Evolutionary conservation across 92 coral and sea anemone species (phyloP).

Genomic region (Phymanthus crucifer): DNA sequence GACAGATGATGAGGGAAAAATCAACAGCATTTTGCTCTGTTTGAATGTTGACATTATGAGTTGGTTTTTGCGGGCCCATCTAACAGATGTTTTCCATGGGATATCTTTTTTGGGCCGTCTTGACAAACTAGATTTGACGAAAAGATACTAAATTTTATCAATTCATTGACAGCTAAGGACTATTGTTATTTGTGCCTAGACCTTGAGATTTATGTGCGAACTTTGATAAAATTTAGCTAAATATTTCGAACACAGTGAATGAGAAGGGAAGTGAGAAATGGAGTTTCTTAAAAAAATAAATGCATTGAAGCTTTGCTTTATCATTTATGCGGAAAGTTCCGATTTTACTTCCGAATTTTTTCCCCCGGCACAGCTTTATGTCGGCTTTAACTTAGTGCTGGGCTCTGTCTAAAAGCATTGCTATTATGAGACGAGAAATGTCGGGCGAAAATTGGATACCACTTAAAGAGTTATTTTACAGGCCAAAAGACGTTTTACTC

Average conservation of each 20-base stretch:
- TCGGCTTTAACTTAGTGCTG: neutral
- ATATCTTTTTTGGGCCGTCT: neutral
- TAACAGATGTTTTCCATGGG: conserved; percentile 43
- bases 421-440: neutral
- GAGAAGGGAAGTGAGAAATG: neutral
- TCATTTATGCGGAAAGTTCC: neutral
- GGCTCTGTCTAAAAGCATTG: neutral
- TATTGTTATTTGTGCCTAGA: neutral
- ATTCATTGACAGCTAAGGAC: neutral
- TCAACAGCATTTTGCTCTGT: conserved; percentile 20
- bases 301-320: neutral
- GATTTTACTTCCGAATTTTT: neutral
- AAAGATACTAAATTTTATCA: conserved; percentile 2
- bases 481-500: conserved; percentile 11
- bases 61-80: neutral
- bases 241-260: neutral
- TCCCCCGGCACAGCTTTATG: neutral
- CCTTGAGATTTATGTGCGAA: neutral
- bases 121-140: neutral
- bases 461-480: conserved; percentile 10
- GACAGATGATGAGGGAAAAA: conserved; percentile 33
- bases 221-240: neutral
- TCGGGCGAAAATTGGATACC: conserved; percentile 6
- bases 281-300: neutral
- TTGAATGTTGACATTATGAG: conserved; percentile 28